These are phyloP conservation scores for Epinephelus awoara DNA, from an alignment of 2,797 vertebrate species.

Conservation along the genomic window DNA sequence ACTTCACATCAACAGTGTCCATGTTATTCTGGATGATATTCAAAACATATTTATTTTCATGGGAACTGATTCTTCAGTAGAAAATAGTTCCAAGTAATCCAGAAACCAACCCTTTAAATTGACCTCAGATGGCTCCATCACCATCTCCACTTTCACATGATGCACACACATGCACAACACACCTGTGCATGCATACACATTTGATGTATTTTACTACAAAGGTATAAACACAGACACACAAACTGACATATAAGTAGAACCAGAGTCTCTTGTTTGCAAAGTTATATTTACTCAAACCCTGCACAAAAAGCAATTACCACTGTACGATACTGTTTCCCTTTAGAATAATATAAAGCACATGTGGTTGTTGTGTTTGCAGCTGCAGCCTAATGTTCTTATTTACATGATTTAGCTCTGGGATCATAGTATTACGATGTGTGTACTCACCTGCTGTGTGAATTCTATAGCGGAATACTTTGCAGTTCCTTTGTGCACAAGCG, in stretches of 20 bases:
- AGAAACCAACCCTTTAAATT: not conserved
- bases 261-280: conserved; percentile 4
- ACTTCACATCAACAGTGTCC: not conserved
- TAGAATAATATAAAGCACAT: conserved; percentile 17
- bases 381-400: conserved; percentile 26
- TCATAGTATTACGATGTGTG: conserved; percentile 1
- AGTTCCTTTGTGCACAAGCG: not conserved
- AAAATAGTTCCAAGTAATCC: not conserved
- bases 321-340: not conserved
- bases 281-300: not conserved
- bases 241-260: not conserved
- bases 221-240: not conserved
- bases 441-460: conserved; percentile 29
- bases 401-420: conserved; percentile 5
- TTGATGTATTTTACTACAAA: not conserved
- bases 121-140: not conserved
- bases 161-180: not conserved
- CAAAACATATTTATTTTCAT: not conserved
- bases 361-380: not conserved
- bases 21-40: not conserved
- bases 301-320: not conserved
- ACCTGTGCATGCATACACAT: not conserved
- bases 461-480: conserved; percentile 17
- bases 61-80: not conserved
- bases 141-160: not conserved